Percentiles rank a stretch among this genome's conserved stretches.
phyloP scores from a whole-genome alignment of 64 coral and sea anemone species.

The Actinia tenebrosa region DNA sequence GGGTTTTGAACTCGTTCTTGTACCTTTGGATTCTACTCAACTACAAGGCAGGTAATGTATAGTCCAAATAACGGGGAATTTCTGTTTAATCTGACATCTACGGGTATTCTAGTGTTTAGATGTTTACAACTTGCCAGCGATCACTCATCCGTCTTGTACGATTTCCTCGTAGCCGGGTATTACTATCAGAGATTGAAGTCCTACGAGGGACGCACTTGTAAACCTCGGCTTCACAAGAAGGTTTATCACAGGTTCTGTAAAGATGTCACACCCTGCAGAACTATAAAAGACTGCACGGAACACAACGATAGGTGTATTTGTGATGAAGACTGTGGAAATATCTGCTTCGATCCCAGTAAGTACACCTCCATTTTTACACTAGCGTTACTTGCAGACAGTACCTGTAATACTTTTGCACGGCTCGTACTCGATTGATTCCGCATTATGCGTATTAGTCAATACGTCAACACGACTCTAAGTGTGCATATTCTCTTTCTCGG shows the following conservation, averaged over 20 bases:
- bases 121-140: conserved; percentile 16
- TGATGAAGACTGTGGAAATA: conserved; percentile 65
- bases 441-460: neutral
- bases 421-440: neutral
- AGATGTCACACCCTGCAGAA: conserved; percentile 37
- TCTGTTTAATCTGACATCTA: conserved; percentile 50
- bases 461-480: conserved; percentile 1
- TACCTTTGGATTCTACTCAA: conserved; percentile 47
- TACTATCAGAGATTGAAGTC: conserved; percentile 64
- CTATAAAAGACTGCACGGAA: conserved; percentile 53
- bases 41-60: conserved; percentile 51
- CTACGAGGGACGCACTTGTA: conserved; percentile 50
- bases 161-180: conserved; percentile 34
- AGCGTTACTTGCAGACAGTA: neutral
- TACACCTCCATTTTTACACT: neutral
- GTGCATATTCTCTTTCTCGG: neutral
- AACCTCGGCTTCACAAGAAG: conserved; percentile 33
- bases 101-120: conserved; percentile 21
- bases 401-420: neutral
- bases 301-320: conserved; percentile 61
- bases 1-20: conserved; percentile 48
- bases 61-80: conserved; percentile 49
- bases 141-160: conserved; percentile 9
- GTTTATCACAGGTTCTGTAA: conserved; percentile 37
- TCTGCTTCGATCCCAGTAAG: conserved; percentile 64